Evolutionary conservation across 2,888 invertebrate genomes (phyloP), one percentile per base, ranked within the genome.

Genomic region (Caenorhabditis sp.): DNA sequence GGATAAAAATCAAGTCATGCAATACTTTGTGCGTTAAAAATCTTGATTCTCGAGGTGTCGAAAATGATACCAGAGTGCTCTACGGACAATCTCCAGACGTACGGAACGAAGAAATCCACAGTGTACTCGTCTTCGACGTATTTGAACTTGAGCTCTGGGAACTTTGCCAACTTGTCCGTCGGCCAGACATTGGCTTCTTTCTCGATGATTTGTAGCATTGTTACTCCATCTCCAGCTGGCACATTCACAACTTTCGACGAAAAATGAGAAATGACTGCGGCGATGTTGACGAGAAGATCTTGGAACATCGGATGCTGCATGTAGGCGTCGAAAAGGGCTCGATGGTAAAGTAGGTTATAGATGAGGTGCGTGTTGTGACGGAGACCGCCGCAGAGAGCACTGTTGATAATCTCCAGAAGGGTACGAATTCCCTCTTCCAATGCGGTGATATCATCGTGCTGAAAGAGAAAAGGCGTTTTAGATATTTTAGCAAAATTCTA

Each of bases 61-160:
- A 93, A 94, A 90, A 94, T 93, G 55, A 94, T 91, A 70, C 93
- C 93, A 1, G 94, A 93, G 51, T 93, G 93, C 77, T 93, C 93
- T 82, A 84, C 79, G 18, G 83, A 74, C 47, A 88, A 76, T 93
- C 96, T 95, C 99, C 99, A 99, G 26, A 98, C 96, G 92, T 99
- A 99, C 0, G 99, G 99, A 87, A 98, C 97, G 93, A 99, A 99
- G 94, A 99, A 99, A 91, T 98, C 98, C 92, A 98, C 98, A 0
- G 98, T 98, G 76, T 96, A 95, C 85, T 98, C 98, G 92, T 99
- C 99, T 93, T 99, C 99, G 0, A 99, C 98, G 92, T 99, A 99
- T 87, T 97, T 82, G 50, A 99, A 99, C 93, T 98, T 98, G 58
- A 99, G 93, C 91, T 98, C 98, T 0, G 98, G 98, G 92, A 98